A percentile compares a stretch with the other conserved stretches of the same genome.
Evolutionary conservation across 2,888 invertebrate genomes (phyloP).

Genomic region (Pseudoips prasinana): DNA sequence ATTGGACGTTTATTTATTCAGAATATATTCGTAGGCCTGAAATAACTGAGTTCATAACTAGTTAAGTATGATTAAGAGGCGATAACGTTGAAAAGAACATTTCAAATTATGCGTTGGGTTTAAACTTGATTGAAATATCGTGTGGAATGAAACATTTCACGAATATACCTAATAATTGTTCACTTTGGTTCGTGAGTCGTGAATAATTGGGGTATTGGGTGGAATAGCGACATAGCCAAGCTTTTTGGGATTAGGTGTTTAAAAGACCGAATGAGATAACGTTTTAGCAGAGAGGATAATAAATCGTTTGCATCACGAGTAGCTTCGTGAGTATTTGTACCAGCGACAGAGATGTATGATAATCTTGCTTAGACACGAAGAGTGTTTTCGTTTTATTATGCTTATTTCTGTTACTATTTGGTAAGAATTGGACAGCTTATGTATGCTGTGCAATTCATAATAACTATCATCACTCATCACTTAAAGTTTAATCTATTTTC

Average conservation of each 20-base stretch:
- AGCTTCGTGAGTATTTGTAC: slow-evolving; percentile 25
- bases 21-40: slow-evolving; percentile 5
- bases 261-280: slow-evolving; percentile 11
- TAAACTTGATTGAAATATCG: slow-evolving; percentile 3
- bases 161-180: no score
- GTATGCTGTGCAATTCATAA: no score
- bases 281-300: slow-evolving; percentile 20
- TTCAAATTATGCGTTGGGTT: not conserved
- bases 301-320: slow-evolving; percentile 24
- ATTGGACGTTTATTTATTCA: slow-evolving; percentile 21
- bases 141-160: not conserved
- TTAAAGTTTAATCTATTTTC: no score
- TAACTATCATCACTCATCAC: no score
- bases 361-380: slow-evolving; percentile 26
- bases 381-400: slow-evolving; percentile 15
- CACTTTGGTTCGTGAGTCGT: no score
- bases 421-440: slow-evolving; percentile 2
- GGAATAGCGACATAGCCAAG: no score
- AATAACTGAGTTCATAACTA: slow-evolving; percentile 10
- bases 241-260: no score
- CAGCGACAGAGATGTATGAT: slow-evolving; percentile 30
- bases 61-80: slow-evolving; percentile 12
- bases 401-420: slow-evolving; percentile 26
- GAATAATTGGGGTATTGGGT: no score
- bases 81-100: slow-evolving; percentile 4